These are phyloP conservation scores for Ispidina picta DNA, from an alignment of 2,797 vertebrate species.

Conservation along the genomic window DNA sequence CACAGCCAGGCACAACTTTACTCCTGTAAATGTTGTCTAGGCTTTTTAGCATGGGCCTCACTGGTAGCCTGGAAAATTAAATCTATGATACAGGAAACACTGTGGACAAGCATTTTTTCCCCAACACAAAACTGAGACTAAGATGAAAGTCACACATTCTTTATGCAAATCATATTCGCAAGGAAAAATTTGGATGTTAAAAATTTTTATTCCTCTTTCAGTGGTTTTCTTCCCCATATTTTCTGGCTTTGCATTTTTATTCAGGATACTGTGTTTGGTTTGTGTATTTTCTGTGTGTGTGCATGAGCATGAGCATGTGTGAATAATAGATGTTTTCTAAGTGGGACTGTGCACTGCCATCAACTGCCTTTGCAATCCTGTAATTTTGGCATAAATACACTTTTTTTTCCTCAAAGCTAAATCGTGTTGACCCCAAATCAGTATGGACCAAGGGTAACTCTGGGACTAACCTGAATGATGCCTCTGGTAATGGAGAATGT, in stretches of 20 bases:
- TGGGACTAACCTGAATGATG: background rate
- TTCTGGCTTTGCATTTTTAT: background rate
- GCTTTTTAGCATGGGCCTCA: background rate
- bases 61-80: background rate
- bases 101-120: background rate
- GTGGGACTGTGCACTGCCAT: background rate
- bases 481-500: background rate
- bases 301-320: accelerated
- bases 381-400: background rate
- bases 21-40: background rate
- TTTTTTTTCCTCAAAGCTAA: background rate
- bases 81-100: background rate
- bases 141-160: background rate
- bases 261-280: background rate
- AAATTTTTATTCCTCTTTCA: background rate
- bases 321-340: background rate
- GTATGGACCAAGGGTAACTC: background rate
- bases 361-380: background rate
- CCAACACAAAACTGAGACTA: background rate
- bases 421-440: background rate
- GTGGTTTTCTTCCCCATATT: background rate
- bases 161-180: background rate
- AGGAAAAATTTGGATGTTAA: background rate
- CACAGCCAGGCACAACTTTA: background rate
- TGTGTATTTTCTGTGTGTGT: background rate